Evolutionary conservation across 2,797 vertebrate species (phyloP).

Genomic region (Catharus ustulatus): DNA sequence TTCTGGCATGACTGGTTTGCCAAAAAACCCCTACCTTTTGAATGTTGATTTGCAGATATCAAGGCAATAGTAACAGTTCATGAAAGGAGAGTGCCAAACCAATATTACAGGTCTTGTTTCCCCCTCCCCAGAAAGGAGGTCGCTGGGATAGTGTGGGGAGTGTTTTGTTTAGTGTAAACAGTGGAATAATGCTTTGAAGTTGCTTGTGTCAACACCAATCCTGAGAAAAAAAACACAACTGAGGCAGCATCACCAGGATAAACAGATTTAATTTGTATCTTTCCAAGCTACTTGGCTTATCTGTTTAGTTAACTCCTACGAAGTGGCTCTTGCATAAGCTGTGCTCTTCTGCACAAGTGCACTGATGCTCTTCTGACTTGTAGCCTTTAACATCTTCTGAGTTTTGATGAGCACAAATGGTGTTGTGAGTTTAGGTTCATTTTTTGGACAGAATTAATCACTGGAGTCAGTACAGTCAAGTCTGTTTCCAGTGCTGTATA

Average conservation of each 20-base stretch:
- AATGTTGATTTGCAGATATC: not conserved
- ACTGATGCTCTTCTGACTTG: not conserved
- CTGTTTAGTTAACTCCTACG: not conserved
- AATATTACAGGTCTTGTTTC: slow-evolving; percentile 29
- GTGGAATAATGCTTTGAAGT: slow-evolving; percentile 63
- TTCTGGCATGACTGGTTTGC: not conserved
- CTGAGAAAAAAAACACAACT: not conserved
- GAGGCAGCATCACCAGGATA: not conserved
- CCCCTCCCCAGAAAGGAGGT: slow-evolving; percentile 26
- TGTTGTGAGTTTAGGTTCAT: too few species aligned
- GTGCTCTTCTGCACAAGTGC: not conserved
- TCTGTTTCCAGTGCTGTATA: not conserved
- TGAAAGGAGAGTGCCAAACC: not conserved
- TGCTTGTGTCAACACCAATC: slow-evolving; percentile 45
- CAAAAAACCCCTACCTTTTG: not conserved
- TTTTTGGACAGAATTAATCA: too few species aligned
- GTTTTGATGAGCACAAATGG: not conserved
- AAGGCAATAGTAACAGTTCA: not conserved
- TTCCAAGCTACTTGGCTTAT: not conserved
- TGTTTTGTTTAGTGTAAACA: slow-evolving; percentile 54
- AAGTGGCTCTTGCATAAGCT: not conserved
- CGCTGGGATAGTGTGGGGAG: slow-evolving; percentile 12
- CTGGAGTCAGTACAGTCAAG: not conserved
- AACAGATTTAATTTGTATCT: slow-evolving; percentile 41
- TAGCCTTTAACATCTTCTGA: not conserved